Conservation (phyloP, 2,113 vertebrate species). For the Tachycineta bicolor region DNA sequence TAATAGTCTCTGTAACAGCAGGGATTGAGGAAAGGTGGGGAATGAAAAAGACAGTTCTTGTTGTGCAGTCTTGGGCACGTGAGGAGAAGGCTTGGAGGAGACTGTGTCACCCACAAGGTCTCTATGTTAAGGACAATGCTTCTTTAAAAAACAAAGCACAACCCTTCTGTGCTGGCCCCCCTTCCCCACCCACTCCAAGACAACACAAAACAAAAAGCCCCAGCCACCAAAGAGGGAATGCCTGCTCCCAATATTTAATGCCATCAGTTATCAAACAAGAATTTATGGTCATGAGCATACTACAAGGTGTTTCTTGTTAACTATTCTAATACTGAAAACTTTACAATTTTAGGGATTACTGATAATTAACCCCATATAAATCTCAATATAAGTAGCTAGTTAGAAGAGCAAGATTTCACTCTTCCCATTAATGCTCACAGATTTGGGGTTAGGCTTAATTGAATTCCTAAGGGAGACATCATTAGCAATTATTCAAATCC, state of each 20-base stretch:
- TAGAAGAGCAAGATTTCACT: not conserved
- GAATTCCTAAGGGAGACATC: not conserved
- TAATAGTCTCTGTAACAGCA: not conserved
- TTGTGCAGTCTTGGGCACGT: not conserved
- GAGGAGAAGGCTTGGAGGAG: not conserved
- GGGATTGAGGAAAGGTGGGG: not conserved
- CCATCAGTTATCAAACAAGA: not conserved
- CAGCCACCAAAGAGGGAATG: fast-evolving
- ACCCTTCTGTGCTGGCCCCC: fast-evolving
- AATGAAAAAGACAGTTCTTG: not conserved
- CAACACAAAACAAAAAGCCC: not conserved
- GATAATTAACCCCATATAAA: not conserved
- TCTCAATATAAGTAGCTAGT: not conserved
- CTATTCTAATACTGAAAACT: not conserved
- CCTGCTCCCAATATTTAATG: not conserved
- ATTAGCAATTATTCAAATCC: constrained; percentile 3
- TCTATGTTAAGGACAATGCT: not conserved
- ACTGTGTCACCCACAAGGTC: fast-evolving
- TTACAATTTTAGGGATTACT: not conserved
- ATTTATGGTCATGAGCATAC: not conserved
- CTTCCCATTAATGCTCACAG: not conserved
- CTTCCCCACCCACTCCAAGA: not conserved
- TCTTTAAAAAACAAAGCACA: not conserved
- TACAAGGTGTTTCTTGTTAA: not conserved
- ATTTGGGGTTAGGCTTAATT: not conserved